phyloP scores from a whole-genome alignment of 2,888 invertebrate species.

The Calameuta idolon region DNA sequence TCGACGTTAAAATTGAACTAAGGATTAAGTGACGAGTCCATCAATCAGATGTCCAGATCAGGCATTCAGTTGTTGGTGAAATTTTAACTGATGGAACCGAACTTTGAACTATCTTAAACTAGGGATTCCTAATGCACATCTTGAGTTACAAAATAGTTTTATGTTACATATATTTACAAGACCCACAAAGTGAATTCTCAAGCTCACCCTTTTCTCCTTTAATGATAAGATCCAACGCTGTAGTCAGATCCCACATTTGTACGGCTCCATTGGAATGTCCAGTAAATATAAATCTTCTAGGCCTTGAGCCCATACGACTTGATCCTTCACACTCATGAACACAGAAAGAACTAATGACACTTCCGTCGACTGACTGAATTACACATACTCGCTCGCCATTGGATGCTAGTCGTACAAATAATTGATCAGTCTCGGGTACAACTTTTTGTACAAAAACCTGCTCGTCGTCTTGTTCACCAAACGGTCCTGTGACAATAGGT shows the following conservation, averaged over 20 bases:
- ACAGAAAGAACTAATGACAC: constrained; percentile 93
- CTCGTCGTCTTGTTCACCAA: constrained; percentile 97
- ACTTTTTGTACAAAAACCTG: constrained; percentile 98
- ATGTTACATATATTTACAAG: neutral
- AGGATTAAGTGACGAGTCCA: neutral
- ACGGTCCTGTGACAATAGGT: constrained; percentile 76
- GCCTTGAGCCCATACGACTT: constrained; percentile 89
- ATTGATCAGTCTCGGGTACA: constrained; percentile 94
- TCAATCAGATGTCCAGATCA: neutral
- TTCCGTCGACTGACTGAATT: constrained; percentile 93
- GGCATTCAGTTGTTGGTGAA: too few relatives aligned
- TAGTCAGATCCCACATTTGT: constrained; percentile 99
- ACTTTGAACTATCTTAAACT: too few relatives aligned
- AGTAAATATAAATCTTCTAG: constrained; percentile 89
- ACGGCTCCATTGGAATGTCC: constrained; percentile 93
- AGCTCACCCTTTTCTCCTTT: constrained; percentile 64
- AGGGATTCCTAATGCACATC: too few relatives aligned
- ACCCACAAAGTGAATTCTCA: neutral
- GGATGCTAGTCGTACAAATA: constrained; percentile 94
- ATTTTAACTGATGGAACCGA: too few relatives aligned
- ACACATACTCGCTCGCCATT: constrained; percentile 96
- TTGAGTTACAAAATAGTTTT: neutral
- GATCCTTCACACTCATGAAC: constrained; percentile 98
- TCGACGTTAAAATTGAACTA: too few relatives aligned
- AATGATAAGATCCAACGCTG: constrained; percentile 79